Conservation (phyloP, 2,113 vertebrate genomes). For the Zeus faber region DNA sequence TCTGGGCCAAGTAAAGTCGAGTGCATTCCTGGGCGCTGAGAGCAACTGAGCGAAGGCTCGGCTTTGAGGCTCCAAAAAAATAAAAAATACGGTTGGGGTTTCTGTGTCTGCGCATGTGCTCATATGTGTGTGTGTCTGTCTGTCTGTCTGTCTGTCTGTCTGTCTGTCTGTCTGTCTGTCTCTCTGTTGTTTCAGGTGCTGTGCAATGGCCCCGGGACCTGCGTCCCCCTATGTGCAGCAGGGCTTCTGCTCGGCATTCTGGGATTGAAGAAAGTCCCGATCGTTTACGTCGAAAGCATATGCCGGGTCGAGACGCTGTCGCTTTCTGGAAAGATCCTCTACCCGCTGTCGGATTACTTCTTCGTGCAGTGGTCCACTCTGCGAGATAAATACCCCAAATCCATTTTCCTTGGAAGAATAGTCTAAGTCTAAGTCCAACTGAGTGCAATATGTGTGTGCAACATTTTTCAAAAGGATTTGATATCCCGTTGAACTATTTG, state of each 20-base stretch:
- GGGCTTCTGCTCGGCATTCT: constrained; percentile 85
- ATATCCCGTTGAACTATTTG: too few species aligned
- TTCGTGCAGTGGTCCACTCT: constrained; percentile 91
- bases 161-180: not conserved
- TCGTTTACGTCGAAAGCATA: constrained; percentile 93
- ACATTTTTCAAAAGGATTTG: too few species aligned
- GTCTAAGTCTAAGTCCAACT: constrained; percentile 68
- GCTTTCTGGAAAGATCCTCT: constrained; percentile 88
- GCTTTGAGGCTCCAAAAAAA: too few species aligned
- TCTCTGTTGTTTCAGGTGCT: constrained; percentile 81
- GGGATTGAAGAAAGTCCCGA: constrained; percentile 84
- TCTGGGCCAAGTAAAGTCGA: too few species aligned
- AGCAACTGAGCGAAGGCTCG: not conserved
- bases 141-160: not conserved
- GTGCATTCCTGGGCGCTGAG: constrained; percentile 7
- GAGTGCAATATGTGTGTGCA: not conserved
- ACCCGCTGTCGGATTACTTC: constrained; percentile 86
- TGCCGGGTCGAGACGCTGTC: constrained; percentile 91
- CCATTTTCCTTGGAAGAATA: constrained; percentile 88
- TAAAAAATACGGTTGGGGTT: too few species aligned
- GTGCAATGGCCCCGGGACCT: constrained; percentile 96
- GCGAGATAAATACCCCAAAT: constrained; percentile 86
- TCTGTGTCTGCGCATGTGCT: not conserved
- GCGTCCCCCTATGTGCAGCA: constrained; percentile 85
- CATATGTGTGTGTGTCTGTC: not conserved